phyloP scores from a whole-genome alignment of 2,797 vertebrate species.

The Bradypus variegatus region DNA sequence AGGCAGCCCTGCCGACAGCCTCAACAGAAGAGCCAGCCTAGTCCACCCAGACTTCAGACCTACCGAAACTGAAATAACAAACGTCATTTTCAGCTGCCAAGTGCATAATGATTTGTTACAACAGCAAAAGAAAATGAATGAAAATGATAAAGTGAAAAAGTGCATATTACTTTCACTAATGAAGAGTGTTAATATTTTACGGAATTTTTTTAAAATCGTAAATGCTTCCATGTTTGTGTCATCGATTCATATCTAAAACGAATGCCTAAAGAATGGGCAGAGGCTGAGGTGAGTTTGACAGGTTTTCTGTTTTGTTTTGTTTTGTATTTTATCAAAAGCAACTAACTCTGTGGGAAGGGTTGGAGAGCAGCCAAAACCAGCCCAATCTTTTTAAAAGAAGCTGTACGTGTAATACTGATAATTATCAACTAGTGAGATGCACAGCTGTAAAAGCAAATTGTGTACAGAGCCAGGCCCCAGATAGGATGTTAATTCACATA shows the following conservation, averaged over 20 bases:
- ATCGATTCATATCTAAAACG: not conserved
- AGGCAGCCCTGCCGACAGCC: too few relatives aligned
- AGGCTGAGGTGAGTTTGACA: not conserved
- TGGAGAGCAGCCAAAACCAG: not conserved
- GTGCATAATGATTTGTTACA: accelerated
- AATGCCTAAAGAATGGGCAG: not conserved
- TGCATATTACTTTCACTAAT: not conserved
- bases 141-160: not conserved
- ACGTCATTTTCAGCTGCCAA: not conserved
- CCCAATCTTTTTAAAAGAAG: not conserved
- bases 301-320: too few relatives aligned
- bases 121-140: too few relatives aligned
- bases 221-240: not conserved
- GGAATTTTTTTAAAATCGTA: not conserved
- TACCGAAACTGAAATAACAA: not conserved
- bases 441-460: not conserved
- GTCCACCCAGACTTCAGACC: too few relatives aligned
- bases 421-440: not conserved
- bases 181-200: not conserved
- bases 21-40: not conserved
- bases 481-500: not conserved
- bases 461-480: too few relatives aligned
- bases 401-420: not conserved
- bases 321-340: not conserved
- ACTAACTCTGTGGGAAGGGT: not conserved